Base-by-base conservation (phyloP, 2,888 invertebrate genomes). In the Idaea straminata region DNA sequence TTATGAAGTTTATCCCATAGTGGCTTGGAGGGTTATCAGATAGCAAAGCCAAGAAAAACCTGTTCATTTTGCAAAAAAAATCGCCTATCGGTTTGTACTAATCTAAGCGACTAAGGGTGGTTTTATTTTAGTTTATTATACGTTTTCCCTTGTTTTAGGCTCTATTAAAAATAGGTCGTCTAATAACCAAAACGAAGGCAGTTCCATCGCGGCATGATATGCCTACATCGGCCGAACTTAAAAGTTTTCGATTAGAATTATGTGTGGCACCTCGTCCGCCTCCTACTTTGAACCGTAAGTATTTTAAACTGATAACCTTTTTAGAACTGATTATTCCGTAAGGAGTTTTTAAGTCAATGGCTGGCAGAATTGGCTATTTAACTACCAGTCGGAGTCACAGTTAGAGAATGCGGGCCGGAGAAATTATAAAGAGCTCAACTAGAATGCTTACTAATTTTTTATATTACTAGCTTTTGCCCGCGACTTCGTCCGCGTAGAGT, bases 241-340 rank as follows among this genome's bases (percentile, higher is more conserved):
- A 77, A 69, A 89, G 89, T 68, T 86, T 90, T 35, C 75, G 79
- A 47, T 71, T 89, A 35, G 89, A 91, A 64, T 68, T 90, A 4
- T 89, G 89, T 66, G 80, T 83, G 0, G 82, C 88, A 4, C 80
- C 84, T 3, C 74, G 79, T 2, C 80, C 83, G 0, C 25, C 10
- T 47, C 35, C 25, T 34, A 5, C 15, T 7, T 10, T 25, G 15
- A 59, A 59, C 25, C 4, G 59, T 59, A 16, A 59, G 59, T 57
- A 57, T 57, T 57, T 10, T 57, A 57, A 10, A 25, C 13, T 57
- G 57, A 57, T 4, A 57, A 4, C 2, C 15, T 15, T 10, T 15
- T 4, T 57, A 57, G 10, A 15, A 5, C 57, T 3, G 57, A 15
- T 15, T 4, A 57, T 25, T 4, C 5, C 62, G 10, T 38, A 13